Percentiles rank a stretch among this genome's conserved stretches.
Conservation (phyloP, 2,113 vertebrate genomes). For the Parus major region DNA sequence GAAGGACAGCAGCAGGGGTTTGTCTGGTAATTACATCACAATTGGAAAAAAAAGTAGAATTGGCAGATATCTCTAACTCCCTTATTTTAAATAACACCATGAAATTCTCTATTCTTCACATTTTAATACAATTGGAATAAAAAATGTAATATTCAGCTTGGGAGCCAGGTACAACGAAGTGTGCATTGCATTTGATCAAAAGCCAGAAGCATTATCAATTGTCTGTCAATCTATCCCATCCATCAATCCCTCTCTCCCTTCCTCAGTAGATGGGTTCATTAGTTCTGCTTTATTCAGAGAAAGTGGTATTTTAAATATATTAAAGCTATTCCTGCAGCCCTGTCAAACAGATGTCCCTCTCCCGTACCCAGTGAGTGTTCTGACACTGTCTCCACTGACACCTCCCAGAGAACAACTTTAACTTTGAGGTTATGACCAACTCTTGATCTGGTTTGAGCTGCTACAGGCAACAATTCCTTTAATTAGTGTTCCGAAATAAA, state of each 20-base stretch:
- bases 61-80: background rate
- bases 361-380: background rate
- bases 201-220: background rate
- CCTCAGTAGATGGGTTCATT: fast-evolving
- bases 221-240: background rate
- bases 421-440: background rate
- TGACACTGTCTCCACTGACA: background rate
- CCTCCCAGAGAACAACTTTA: background rate
- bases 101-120: background rate
- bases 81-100: background rate
- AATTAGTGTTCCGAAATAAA: background rate
- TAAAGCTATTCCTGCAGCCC: background rate
- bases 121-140: background rate
- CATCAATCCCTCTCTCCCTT: background rate
- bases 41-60: fast-evolving
- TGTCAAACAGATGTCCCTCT: background rate
- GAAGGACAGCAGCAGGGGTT: background rate
- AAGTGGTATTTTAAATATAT: background rate
- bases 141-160: background rate
- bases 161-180: background rate
- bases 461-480: background rate
- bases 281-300: background rate
- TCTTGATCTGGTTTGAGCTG: background rate
- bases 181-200: background rate
- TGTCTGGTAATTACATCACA: background rate